Conservation (phyloP, 2,113 vertebrate genomes). For the Neodontobutis hainanensis region DNA sequence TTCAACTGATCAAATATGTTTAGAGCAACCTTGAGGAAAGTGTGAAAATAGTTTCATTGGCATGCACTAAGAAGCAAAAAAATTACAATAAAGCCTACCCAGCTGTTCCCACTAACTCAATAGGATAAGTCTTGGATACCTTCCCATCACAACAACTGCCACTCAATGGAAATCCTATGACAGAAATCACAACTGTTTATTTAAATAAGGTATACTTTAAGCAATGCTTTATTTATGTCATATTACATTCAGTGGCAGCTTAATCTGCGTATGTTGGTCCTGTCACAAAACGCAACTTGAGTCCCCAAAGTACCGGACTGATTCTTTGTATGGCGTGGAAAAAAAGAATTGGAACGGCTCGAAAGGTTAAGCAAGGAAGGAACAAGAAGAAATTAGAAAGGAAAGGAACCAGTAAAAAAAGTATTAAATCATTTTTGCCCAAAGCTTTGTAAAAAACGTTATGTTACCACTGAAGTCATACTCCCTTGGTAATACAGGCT, state of each 20-base stretch:
- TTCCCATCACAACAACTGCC: no score
- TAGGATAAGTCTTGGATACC: background rate
- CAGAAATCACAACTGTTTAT: no score
- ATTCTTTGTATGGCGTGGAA: no score
- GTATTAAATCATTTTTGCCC: background rate
- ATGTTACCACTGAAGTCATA: background rate
- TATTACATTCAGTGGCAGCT: no score
- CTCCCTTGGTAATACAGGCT: background rate
- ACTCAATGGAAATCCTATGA: no score
- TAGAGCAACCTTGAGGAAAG: background rate
- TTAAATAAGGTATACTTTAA: no score
- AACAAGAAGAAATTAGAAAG: background rate
- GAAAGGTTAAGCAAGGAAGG: background rate
- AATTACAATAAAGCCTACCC: background rate
- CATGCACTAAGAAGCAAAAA: background rate
- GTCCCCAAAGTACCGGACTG: no score
- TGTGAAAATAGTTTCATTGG: background rate
- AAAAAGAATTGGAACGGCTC: no score
- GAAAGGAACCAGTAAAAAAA: no score
- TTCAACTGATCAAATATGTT: background rate
- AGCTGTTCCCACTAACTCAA: background rate
- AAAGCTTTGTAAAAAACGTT: background rate
- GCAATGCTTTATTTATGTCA: no score
- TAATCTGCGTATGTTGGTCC: no score
- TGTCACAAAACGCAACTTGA: no score